Evolutionary conservation across 37 sponge, comb jelly and placozoan genomes (phyloP), one percentile per base, ranked within the genome.

Genomic region (Geodia barretti): DNA sequence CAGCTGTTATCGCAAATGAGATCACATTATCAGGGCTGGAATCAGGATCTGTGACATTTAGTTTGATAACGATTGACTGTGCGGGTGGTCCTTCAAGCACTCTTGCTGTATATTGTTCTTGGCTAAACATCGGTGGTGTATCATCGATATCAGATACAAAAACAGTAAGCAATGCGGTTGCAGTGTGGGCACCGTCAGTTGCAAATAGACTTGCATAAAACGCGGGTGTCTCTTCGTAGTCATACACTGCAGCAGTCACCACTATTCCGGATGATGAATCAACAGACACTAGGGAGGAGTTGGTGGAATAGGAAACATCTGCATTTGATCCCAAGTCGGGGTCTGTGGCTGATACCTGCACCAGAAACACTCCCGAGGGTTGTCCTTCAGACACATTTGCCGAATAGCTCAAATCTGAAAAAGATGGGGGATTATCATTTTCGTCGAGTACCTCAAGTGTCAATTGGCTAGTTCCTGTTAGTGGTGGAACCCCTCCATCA

Each of bases 361-460:
- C 43, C 0, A 93, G 60, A 25, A 62, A 28, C 0, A 41, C 60
- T n/a, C 86, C 83, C 11, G 35, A 3, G 28, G 79, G 39, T 42
- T 71, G 58, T 39, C 74, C 85, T 72, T 93, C 93, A 33, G 40
- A 39, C 8, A 88, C 68, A 24, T 47, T 41, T 17, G 39, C 89
- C 9, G 67, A 62, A 64, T 70, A 86, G 34, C 59, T 42, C 3
- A 4, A 11, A 39, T 41, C 43, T 0, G 74, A 38, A 75, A 93
- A 93, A 33, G 75, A 33, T 31, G 93, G 93, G 20, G 76, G 23
- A 20, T 89, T 80, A 34, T 88, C 89, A 33, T 93, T 93, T 41
- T 72, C 62, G 68, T 93, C 86, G 42, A 65, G 60, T 2, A 93
- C 72, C 1, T 62, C 76, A 31, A 93, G 74, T 8, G 77, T 87